These are phyloP conservation scores for Drosophila parvula DNA, from an alignment of 1,140 invertebrate genomes.

Conservation along the genomic window DNA sequence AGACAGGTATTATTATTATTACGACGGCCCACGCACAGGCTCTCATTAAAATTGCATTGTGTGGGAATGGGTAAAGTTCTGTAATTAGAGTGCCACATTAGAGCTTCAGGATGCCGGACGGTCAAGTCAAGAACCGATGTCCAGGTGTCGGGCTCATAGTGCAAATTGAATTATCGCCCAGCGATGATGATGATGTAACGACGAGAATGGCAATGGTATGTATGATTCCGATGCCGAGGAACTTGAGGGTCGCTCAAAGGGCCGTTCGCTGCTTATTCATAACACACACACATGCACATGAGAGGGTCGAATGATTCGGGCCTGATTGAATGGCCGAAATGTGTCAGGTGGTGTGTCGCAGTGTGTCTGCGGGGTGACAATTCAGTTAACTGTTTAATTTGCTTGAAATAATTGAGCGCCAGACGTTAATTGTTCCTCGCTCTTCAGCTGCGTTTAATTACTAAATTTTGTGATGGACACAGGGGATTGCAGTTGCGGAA, in stretches of 20 bases:
- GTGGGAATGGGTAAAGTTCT: slow-evolving; percentile 23
- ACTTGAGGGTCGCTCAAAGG: slow-evolving; percentile 25
- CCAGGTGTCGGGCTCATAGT: slow-evolving; percentile 70
- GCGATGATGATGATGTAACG: slow-evolving; percentile 33
- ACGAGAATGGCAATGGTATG: slow-evolving; percentile 29
- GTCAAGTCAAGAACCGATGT: slow-evolving; percentile 52
- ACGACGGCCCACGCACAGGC: background rate
- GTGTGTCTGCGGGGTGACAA: slow-evolving; percentile 56
- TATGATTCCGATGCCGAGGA: slow-evolving; percentile 32
- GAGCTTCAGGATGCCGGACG: slow-evolving; percentile 25
- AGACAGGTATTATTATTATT: slow-evolving; percentile 30
- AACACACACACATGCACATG: slow-evolving; percentile 45
- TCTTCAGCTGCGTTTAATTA: slow-evolving; percentile 43
- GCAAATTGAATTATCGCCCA: slow-evolving; percentile 77
- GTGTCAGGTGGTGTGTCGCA: slow-evolving; percentile 22
- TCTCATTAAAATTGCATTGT: slow-evolving; percentile 74
- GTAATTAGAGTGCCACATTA: slow-evolving; percentile 45
- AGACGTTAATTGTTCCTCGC: slow-evolving; percentile 28
- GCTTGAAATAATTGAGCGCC: slow-evolving; percentile 71
- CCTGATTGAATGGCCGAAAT: slow-evolving; percentile 60
- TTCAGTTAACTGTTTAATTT: slow-evolving; percentile 80
- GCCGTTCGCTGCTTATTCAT: slow-evolving; percentile 70
- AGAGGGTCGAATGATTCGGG: slow-evolving; percentile 20
- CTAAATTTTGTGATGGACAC: slow-evolving; percentile 15
- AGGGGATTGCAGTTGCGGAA: background rate